Base-by-base conservation (phyloP, 2,888 invertebrate species). In the Clanis bilineata region DNA sequence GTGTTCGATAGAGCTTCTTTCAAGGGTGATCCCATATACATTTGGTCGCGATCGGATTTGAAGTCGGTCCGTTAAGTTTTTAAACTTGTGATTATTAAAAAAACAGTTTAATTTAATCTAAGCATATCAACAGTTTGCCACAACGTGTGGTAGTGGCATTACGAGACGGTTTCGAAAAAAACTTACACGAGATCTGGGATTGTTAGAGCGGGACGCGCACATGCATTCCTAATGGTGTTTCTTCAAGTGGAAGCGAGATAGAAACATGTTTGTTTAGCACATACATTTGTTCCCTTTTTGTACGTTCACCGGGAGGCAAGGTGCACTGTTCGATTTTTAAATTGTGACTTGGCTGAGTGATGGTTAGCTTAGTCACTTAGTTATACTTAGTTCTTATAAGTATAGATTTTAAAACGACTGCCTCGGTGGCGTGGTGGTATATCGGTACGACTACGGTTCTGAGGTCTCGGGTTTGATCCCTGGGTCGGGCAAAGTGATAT, bases 241-340 rank as follows among this genome's bases (percentile, higher is more conserved):
- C 22, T 21, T 58, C 61, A 56, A 23, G 79, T 68, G 68, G 15
- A 74, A 85, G 61, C 41, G 73, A 63, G 82, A 86, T 63, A 63
- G 71, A 47, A 5, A 44, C 62, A 63, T 79, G 80, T 83, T 85
- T 84, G 66, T 67, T 81, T 79, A 72, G 75, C 78, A 68, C 70
- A 73, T 77, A 68, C 71, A 76, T 71, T 70, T 70, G 80, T 81
- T 88, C 81, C 76, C 88, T 86, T 89, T 90, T 87, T 78, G 82
- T 87, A 83, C 84, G 84, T 87, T 82, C 84, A 82, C 74, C 85
- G 88, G 88, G 88, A 88, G 87, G 90, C 90, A 90, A 90, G 90
- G 90, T 90, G 90, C 85, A 58, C 47, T 51, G 51, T 83, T 83
- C 83, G 85, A 85, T 87, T 88, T 83, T 83, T 80, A 82, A 86